phyloP scores from a whole-genome alignment of 92 coral and sea anemone genomes.

The Porites lobata region DNA sequence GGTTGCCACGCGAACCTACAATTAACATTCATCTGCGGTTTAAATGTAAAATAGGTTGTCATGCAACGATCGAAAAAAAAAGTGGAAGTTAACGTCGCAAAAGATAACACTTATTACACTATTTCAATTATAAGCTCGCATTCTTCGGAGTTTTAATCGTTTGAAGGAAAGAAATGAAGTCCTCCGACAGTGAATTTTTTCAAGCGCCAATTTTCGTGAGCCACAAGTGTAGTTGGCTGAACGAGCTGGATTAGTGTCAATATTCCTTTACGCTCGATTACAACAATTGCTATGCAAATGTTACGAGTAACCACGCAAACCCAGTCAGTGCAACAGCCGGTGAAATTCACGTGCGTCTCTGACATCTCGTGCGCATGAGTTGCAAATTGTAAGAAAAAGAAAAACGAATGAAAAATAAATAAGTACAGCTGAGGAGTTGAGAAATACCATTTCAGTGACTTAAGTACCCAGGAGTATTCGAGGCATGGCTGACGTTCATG shows the following conservation, averaged over 20 bases:
- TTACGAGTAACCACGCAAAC: slow-evolving; percentile 41
- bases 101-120: neutral
- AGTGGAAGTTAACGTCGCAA: neutral
- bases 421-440: neutral
- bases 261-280: slow-evolving; percentile 44
- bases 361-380: neutral
- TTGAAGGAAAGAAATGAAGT: neutral
- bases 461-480: neutral
- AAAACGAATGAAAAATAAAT: neutral
- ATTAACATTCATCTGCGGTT: slow-evolving; percentile 42
- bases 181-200: neutral
- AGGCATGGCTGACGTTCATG: slow-evolving; percentile 26
- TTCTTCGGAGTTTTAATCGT: neutral
- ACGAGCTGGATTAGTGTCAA: slow-evolving; percentile 36
- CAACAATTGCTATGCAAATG: slow-evolving; percentile 40
- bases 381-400: neutral
- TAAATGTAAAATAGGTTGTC: slow-evolving; percentile 45
- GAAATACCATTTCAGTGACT: neutral
- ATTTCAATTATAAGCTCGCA: neutral
- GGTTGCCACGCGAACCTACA: slow-evolving; percentile 65
- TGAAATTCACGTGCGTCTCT: neutral
- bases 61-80: slow-evolving; percentile 32
- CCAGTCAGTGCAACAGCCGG: neutral
- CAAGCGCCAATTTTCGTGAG: slow-evolving; percentile 22
- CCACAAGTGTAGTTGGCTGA: neutral